Base-by-base conservation (phyloP, 2,113 vertebrate species). In the Xenus cinereus region DNA sequence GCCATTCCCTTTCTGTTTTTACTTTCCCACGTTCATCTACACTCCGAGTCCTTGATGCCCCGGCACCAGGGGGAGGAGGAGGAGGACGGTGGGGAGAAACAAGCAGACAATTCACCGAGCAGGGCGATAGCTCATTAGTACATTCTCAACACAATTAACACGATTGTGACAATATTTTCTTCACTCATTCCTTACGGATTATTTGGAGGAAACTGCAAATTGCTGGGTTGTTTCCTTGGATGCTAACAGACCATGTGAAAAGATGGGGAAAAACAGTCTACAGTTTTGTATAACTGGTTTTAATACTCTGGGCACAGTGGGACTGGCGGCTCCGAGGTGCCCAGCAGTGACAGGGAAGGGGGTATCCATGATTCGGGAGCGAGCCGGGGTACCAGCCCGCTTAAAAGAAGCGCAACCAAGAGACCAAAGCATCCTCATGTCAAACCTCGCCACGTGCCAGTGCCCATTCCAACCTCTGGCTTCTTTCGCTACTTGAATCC, bases 51-150 rank as follows among this genome's bases (percentile, higher is more conserved):
- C 87, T 78, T 30, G 46, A 6, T 10, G 48, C 35, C 50, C 30
- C 7, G 4, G 93, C 74, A 94, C 24, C 13, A 23, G 80, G 62
- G 75, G 82, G 45, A 37, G 51, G 73, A 64, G 71, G 37, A 78
- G 45, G 75, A 68, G 54, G 43, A 89, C 12, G 19, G 32, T 57
- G 32, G 57, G 57, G 81, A 77, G 33, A 67, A 84, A 18, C 0
- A 4, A 66, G 48, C 46, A 57, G 75, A 67, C 64, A 41, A 21
- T 37, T 74, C 84, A 50, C 9, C 2, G 11, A 79, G 41, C 72
- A 37, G 82, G 95, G 76, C 67, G 87, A 60, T 30, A 63, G 60
- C 90, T 89, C 90, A 41, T 74, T 93, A 96, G 74, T 6, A 35
- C 4, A 3, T 46, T 35, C 39, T 46, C 5, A 4, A 33, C 26